phyloP scores from a whole-genome alignment of 2,113 vertebrate species.

The Penelope pileata region DNA sequence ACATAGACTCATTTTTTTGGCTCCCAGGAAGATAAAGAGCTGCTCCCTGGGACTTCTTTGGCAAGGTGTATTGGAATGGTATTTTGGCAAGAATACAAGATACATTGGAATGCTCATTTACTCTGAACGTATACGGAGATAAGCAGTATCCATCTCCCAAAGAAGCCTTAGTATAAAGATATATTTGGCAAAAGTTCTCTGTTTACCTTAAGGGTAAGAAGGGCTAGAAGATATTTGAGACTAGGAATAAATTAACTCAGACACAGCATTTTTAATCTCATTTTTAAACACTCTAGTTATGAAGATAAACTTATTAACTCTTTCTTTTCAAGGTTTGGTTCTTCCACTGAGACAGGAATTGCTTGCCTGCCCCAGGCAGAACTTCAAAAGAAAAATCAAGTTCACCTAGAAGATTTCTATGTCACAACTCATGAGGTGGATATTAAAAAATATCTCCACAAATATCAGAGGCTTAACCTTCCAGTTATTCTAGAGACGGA shows the following conservation, averaged over 20 bases:
- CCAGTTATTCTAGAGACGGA: not conserved
- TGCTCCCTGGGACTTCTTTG: not conserved
- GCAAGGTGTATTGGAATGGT: not conserved
- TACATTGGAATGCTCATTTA: not conserved
- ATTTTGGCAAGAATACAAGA: slow-evolving; percentile 10
- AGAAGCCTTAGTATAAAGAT: not conserved
- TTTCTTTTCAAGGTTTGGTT: not conserved
- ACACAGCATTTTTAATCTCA: not conserved
- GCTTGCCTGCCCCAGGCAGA: not conserved
- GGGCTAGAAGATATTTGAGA: not conserved
- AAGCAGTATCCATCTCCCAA: not conserved
- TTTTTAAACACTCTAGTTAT: slow-evolving; percentile 6
- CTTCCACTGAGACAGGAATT: not conserved
- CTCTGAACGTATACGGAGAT: not conserved
- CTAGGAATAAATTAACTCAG: slow-evolving; percentile 22
- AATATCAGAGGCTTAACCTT: not conserved
- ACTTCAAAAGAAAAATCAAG: not conserved
- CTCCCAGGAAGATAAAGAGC: slow-evolving; percentile 4
- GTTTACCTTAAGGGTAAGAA: slow-evolving; percentile 27
- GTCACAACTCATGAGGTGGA: not conserved
- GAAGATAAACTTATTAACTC: slow-evolving; percentile 6
- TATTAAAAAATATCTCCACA: not conserved
- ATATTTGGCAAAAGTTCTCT: slow-evolving; percentile 11
- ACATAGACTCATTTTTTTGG: not conserved
- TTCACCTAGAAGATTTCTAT: not conserved